Conservation (phyloP, 2,888 invertebrate genomes). For the Neocrepidodera transversa region DNA sequence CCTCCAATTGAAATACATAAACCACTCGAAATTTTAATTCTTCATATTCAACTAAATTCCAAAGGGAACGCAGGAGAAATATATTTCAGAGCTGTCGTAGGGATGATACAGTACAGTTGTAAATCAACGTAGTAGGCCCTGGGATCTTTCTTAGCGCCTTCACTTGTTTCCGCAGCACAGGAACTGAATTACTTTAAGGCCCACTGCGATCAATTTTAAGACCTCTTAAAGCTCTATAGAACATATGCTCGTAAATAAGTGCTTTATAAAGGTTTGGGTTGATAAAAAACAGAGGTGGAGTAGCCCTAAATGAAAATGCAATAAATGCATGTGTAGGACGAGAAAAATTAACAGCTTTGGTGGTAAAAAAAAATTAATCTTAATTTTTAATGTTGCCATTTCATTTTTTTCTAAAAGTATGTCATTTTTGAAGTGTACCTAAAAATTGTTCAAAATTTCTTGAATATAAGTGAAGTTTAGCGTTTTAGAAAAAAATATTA, state of each 20-base stretch:
- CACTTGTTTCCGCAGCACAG: slow-evolving; percentile 27
- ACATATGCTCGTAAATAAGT: slow-evolving; percentile 26
- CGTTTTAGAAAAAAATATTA: too few species aligned
- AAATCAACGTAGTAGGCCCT: slow-evolving; percentile 49
- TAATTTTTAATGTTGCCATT: too few species aligned
- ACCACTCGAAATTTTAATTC: slow-evolving; percentile 9
- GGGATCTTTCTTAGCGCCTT: slow-evolving; percentile 39
- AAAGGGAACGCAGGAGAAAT: slow-evolving; percentile 33
- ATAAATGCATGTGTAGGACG: too few species aligned
- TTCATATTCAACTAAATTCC: slow-evolving; percentile 24
- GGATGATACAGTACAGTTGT: slow-evolving; percentile 53
- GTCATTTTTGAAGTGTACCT: too few species aligned
- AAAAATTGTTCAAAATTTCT: too few species aligned
- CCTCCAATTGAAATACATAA: too few species aligned
- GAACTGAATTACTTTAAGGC: slow-evolving; percentile 34
- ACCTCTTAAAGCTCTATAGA: slow-evolving; percentile 28
- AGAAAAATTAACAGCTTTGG: too few species aligned
- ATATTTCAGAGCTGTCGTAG: slow-evolving; percentile 49
- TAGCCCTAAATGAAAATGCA: background rate
- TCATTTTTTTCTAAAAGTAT: too few species aligned
- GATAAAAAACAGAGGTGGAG: slow-evolving; percentile 11
- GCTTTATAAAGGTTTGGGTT: background rate
- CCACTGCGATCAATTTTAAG: slow-evolving; percentile 32
- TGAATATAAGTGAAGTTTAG: too few species aligned
- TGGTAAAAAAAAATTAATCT: too few species aligned